Evolutionary conservation across 2,797 vertebrate genomes (phyloP).

Genomic region (Pseudochirops cupreus): DNA sequence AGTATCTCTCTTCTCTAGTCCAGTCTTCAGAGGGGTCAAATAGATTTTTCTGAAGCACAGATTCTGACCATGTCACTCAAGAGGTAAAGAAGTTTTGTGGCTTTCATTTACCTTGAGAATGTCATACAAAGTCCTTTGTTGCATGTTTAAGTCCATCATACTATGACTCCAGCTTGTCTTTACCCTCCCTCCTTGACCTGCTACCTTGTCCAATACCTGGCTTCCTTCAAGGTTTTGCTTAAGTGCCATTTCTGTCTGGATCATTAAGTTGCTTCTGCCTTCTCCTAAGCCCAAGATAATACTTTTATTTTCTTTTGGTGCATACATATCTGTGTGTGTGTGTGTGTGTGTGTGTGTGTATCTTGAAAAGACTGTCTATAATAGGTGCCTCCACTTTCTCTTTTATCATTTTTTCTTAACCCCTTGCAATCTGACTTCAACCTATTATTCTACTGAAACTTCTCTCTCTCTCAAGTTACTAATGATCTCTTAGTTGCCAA

Average conservation of each 20-base stretch:
- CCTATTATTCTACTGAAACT: background rate
- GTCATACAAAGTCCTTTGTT: background rate
- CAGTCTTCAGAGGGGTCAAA: background rate
- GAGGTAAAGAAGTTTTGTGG: background rate
- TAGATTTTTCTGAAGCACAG: background rate
- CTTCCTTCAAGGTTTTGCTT: background rate
- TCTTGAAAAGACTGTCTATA: background rate
- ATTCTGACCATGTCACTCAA: background rate
- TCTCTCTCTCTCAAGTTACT: background rate
- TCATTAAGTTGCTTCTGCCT: background rate
- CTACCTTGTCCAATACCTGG: background rate
- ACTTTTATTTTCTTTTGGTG: background rate
- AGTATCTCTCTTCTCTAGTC: background rate
- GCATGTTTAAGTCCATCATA: background rate
- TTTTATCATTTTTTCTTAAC: background rate
- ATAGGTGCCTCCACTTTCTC: background rate
- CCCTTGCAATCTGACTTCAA: background rate
- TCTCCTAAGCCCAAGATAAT: background rate
- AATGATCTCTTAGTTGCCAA: background rate
- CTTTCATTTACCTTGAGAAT: background rate
- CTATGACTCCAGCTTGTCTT: background rate
- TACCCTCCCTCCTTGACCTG: background rate
- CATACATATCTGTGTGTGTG: background rate
- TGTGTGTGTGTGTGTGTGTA: background rate
- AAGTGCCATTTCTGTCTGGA: background rate